Evolutionary conservation across 2,113 vertebrate species (phyloP).

Genomic region (Rhinogobius similis): DNA sequence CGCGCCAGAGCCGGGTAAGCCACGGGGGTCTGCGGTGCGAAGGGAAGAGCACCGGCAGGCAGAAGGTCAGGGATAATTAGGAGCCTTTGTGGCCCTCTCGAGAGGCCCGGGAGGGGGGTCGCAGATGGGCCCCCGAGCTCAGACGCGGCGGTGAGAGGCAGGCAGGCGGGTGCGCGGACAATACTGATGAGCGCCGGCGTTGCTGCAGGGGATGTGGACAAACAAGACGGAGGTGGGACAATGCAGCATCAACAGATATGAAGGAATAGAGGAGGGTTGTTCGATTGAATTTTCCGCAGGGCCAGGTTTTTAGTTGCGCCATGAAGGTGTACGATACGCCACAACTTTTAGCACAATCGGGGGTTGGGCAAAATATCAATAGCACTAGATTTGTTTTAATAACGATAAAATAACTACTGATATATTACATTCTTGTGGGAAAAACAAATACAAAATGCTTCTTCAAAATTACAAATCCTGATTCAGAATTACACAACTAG

Average conservation of each 20-base stretch:
- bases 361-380: too few relatives aligned
- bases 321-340: too few relatives aligned
- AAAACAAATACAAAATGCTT: too few relatives aligned
- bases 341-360: too few relatives aligned
- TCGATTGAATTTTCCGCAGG: too few relatives aligned
- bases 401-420: too few relatives aligned
- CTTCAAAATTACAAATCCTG: too few relatives aligned
- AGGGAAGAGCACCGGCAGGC: slow-evolving; percentile 61
- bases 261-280: too few relatives aligned
- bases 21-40: slow-evolving; percentile 60
- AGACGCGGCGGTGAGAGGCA: slow-evolving; percentile 46
- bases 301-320: too few relatives aligned
- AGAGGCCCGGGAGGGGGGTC: slow-evolving; percentile 70
- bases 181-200: slow-evolving; percentile 49
- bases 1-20: slow-evolving; percentile 46
- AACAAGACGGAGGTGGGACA: slow-evolving; percentile 33
- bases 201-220: slow-evolving; percentile 24
- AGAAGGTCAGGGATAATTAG: slow-evolving; percentile 85
- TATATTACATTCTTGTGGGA: too few relatives aligned
- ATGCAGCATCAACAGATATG: neutral
- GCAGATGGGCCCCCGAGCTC: slow-evolving; percentile 67
- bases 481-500: too few relatives aligned
- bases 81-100: slow-evolving; percentile 75
- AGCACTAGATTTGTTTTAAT: too few relatives aligned
- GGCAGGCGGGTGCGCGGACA: slow-evolving; percentile 18